Conservation (phyloP, 2,888 invertebrate genomes). For the Drosophila atripex region DNA sequence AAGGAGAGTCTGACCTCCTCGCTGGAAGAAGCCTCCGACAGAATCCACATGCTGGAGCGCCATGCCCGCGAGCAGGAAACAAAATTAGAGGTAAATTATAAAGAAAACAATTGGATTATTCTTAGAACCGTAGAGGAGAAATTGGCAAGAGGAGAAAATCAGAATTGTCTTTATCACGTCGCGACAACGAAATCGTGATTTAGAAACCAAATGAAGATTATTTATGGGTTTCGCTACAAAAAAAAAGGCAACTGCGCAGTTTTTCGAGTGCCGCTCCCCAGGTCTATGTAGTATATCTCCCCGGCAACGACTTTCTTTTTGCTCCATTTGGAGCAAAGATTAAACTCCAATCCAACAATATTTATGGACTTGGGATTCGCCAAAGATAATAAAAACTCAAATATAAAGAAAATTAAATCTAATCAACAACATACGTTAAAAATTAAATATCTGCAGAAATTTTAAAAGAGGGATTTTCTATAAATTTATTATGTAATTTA, state of each 20-base stretch:
- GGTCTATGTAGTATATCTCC: conserved; percentile 48
- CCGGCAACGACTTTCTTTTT: conserved; percentile 62
- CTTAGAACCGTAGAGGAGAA: neutral
- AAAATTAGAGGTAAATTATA: conserved; percentile 80
- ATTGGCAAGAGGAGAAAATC: conserved; percentile 12
- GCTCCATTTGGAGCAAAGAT: conserved; percentile 20
- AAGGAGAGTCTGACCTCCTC: conserved; percentile 91
- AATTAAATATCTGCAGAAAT: neutral
- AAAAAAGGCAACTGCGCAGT: conserved; percentile 61
- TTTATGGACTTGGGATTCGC: conserved; percentile 2
- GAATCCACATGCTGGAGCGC: conserved; percentile 93
- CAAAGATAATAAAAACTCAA: neutral
- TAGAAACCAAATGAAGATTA: conserved; percentile 44
- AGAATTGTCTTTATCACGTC: conserved; percentile 56
- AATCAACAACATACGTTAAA: neutral
- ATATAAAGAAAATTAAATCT: neutral
- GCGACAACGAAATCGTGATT: conserved; percentile 61
- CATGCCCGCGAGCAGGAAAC: conserved; percentile 92
- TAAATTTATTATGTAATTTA: neutral
- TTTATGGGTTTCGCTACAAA: conserved; percentile 45
- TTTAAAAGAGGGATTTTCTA: neutral
- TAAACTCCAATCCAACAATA: conserved; percentile 36
- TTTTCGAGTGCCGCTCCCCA: conserved; percentile 56
- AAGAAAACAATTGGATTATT: conserved; percentile 4
- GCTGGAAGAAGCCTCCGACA: conserved; percentile 95